Conservation (phyloP, 2,113 vertebrate species). For the Melanocharis versteri region DNA sequence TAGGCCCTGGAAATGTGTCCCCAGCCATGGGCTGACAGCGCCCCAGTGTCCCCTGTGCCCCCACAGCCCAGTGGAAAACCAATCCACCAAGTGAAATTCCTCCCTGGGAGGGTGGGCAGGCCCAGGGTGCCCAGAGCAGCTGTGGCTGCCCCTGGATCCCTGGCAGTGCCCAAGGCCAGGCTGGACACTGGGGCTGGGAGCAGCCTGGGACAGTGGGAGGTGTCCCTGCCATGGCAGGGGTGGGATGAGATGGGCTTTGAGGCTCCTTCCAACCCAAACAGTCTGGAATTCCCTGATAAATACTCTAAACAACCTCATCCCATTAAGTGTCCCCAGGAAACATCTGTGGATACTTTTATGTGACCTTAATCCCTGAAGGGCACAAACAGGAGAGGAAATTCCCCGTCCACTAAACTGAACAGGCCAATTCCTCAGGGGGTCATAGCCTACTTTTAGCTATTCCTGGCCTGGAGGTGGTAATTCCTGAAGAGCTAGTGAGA, state of each 20-base stretch:
- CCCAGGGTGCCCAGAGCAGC: neutral
- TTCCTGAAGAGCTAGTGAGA: neutral
- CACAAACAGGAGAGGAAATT: neutral
- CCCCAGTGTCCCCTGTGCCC: neutral
- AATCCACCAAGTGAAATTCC: neutral
- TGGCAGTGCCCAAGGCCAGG: neutral
- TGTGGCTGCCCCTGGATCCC: neutral
- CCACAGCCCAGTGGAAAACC: neutral
- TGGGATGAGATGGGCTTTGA: fast-evolving
- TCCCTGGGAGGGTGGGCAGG: neutral
- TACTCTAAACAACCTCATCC: neutral
- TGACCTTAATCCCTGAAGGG: neutral
- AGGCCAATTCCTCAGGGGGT: neutral
- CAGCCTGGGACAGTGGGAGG: neutral
- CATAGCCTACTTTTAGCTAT: fast-evolving
- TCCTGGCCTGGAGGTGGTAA: neutral
- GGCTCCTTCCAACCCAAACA: fast-evolving
- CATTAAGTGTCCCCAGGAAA: neutral
- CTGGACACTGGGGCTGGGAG: neutral
- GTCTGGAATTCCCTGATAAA: neutral
- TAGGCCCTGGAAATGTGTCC: neutral
- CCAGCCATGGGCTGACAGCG: neutral
- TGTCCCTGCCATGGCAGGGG: neutral
- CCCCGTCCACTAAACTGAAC: neutral
- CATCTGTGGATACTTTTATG: fast-evolving